Conservation (phyloP, 2,797 vertebrate genomes). For the Emydoidea blandingii region DNA sequence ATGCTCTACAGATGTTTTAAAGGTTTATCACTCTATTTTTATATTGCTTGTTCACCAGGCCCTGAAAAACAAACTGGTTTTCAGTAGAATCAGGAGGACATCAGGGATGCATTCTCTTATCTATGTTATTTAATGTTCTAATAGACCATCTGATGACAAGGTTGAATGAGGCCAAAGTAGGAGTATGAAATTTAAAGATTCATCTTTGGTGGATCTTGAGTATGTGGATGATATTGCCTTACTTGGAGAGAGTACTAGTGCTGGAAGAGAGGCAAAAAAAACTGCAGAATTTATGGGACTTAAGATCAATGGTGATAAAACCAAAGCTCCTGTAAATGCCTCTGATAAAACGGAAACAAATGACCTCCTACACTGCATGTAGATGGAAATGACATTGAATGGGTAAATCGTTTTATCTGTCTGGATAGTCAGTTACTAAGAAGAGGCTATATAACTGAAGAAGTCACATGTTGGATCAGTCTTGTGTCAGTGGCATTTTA, state of each 20-base stretch:
- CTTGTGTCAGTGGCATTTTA: neutral
- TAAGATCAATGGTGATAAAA: neutral
- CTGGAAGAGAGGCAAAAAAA: neutral
- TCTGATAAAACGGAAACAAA: neutral
- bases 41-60: slow-evolving; percentile 27
- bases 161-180: neutral
- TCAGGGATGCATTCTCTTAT: neutral
- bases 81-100: neutral
- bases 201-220: neutral
- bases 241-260: neutral
- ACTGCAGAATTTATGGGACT: neutral
- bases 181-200: neutral
- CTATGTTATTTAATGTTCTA: neutral
- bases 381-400: neutral
- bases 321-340: neutral
- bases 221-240: neutral
- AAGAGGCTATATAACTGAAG: neutral
- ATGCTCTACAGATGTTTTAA: slow-evolving; percentile 56
- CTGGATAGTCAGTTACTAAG: neutral
- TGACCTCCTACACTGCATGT: neutral
- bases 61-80: neutral
- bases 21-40: slow-evolving; percentile 44
- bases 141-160: neutral
- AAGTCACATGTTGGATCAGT: neutral
- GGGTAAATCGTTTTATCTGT: neutral